Evolutionary conservation across 1,140 invertebrate genomes (phyloP), one percentile per base, ranked within the genome.

Genomic region (Cotesia typhae): DNA sequence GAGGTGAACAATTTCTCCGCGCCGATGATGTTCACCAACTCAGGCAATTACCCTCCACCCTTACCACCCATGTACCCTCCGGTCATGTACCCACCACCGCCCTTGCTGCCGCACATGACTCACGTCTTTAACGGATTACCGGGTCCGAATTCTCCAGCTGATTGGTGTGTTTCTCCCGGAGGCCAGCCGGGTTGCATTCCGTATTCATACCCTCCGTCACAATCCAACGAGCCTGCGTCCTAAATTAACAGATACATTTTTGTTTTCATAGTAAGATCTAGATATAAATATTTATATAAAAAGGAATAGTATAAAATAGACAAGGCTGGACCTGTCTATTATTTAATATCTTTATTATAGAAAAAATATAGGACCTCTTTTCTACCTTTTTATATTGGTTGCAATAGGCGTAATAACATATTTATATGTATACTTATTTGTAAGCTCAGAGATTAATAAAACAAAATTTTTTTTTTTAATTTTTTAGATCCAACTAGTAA

Each of bases 121-220:
- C 41, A 6, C 6, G 10, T 47, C 0, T 47, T 47, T 7, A 6
- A 6, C 6, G 41, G 41, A 7, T 20, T 76, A 1, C 53, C 74
- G 12, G 28, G 73, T 1, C 68, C 67, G 14, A 80, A 77, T 63
- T 10, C 77, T 10, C 76, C 69, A 9, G 78, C 80, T 41, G 76
- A 77, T 1, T 80, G 79, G 79, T 78, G 74, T 20, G 51, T 73
- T 0, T 7, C 76, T 59, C 28, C 28, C 28, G 28, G 28, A 28
- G 76, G 74, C 17, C 75, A 76, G 60, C 72, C 76, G 5, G 72
- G 79, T 61, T 81, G 77, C 12, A 41, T 81, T 64, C 77, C 71
- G 41, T 74, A 67, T 12, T 55, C 61, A 17, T 70, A 37, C 17
- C 37, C 53, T 28, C 38, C 65, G 10, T 47, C 41, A 47, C 41